A percentile compares a stretch with the other conserved stretches of the same genome.
Evolutionary conservation across 1,140 invertebrate genomes (phyloP).

Genomic region (Macrobrachium rosenbergii): DNA sequence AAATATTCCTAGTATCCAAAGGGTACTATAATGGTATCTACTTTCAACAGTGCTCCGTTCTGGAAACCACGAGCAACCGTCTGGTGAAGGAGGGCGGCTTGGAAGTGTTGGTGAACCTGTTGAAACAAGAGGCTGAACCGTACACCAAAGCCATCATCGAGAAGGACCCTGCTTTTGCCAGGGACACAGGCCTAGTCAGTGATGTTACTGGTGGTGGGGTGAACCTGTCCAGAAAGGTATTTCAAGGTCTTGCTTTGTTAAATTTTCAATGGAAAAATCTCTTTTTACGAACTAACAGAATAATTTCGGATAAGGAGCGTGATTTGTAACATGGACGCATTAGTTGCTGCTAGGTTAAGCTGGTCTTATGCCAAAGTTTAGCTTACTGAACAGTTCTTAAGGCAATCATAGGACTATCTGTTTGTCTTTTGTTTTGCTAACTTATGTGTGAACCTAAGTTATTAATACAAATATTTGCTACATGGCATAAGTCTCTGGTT

Average conservation of each 20-base stretch:
- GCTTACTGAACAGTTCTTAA: too few relatives aligned
- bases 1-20: neutral
- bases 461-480: too few relatives aligned
- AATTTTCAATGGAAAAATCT: too few relatives aligned
- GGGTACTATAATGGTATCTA: too few relatives aligned
- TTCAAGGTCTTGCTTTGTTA: neutral
- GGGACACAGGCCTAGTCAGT: conserved; percentile 27
- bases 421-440: too few relatives aligned
- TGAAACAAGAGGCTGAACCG: conserved; percentile 7
- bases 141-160: conserved; percentile 39
- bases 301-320: too few relatives aligned
- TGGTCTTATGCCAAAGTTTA: too few relatives aligned
- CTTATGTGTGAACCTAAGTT: too few relatives aligned
- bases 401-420: too few relatives aligned
- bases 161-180: conserved; percentile 50
- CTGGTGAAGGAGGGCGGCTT: conserved; percentile 45
- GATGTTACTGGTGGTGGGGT: conserved; percentile 4
- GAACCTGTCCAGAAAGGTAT: conserved; percentile 45
- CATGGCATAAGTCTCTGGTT: too few relatives aligned
- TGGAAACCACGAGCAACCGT: conserved; percentile 45
- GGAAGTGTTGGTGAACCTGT: conserved; percentile 29
- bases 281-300: neutral
- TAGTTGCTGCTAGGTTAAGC: neutral
- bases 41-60: conserved; percentile 37
- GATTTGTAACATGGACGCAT: too few relatives aligned